Evolutionary conservation across 2,888 invertebrate genomes (phyloP), one percentile per base, ranked within the genome.

Genomic region (Hemaris fuciformis): DNA sequence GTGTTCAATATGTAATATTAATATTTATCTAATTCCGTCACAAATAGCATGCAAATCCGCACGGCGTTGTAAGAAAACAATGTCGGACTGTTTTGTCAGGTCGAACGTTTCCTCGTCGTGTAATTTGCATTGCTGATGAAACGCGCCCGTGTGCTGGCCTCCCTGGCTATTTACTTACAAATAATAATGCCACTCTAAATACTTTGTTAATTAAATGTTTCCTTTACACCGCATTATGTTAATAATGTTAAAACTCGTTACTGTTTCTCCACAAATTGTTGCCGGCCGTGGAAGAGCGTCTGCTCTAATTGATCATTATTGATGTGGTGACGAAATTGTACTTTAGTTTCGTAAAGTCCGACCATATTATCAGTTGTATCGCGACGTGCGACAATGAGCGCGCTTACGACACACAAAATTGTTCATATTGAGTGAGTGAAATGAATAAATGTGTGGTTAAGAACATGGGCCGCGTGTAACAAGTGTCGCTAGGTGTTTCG

Each of bases 91-190:
- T 72, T 71, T 64, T 58, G 68, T 72, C 67, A 69, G 69, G 70
- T 66, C 62, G 69, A 65, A 67, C 66, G 69, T 69, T 74, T 76
- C 72, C 74, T 72, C 68, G 73, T 41, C 64, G 68, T 65, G 69
- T 67, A 71, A 81, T 80, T 74, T 78, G 77, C 76, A 80, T 73
- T 77, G 76, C 77, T 78, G 80, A 81, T 53, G 31, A 69, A 74
- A 68, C 70, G 63, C 67, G 72, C 66, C 70, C 70, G 72, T 64
- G 70, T 69, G 69, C 69, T 71, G 71, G 71, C 74, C 76, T 74
- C 75, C 66, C 64, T 72, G 61, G 7, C 18, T 53, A 31, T 69
- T 73, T 76, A 73, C 66, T 62, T 64, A 66, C 62, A 60, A 64
- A 61, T 65, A 46, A 64, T 57, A 57, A 57, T 22, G 25, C 56